Conservation (phyloP, 2,888 invertebrate genomes). For the Trypoxylon attenuatum region DNA sequence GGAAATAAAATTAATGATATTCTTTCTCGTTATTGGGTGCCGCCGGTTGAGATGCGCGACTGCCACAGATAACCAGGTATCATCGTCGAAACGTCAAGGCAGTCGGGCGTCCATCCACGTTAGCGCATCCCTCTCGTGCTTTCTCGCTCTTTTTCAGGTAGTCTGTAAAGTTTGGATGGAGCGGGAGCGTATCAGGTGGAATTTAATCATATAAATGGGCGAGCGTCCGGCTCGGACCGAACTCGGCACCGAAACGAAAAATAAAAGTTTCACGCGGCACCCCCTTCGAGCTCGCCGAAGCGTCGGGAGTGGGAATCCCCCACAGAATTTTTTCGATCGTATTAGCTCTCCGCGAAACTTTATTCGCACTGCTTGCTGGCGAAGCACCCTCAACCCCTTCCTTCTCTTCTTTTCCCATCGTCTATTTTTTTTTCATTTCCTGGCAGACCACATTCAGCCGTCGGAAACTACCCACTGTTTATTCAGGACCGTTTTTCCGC, state of each 20-base stretch:
- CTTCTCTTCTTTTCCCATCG: neutral
- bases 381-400: constrained; percentile 7
- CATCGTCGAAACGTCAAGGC: constrained; percentile 26
- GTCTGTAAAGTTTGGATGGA: constrained; percentile 62
- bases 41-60: neutral
- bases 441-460: constrained; percentile 23
- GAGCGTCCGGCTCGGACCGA: constrained; percentile 45
- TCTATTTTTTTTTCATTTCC: constrained; percentile 38
- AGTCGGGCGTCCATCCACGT: constrained; percentile 13
- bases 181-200: constrained; percentile 57
- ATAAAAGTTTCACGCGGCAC: constrained; percentile 54
- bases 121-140: neutral
- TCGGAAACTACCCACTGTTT: constrained; percentile 31
- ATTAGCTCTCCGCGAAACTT: constrained; percentile 55
- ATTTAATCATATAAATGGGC: constrained; percentile 68
- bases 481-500: constrained; percentile 31
- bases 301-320: constrained; percentile 20
- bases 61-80: constrained; percentile 11
- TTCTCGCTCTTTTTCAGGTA: constrained; percentile 40
- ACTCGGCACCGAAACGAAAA: constrained; percentile 43
- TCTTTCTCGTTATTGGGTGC: too few relatives aligned
- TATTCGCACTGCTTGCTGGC: constrained; percentile 34
- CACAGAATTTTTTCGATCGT: constrained; percentile 59
- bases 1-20: too few relatives aligned
- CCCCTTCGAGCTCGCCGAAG: constrained; percentile 7